These are phyloP conservation scores for Amblyraja radiata DNA, from an alignment of 2,797 vertebrate species.

Conservation along the genomic window DNA sequence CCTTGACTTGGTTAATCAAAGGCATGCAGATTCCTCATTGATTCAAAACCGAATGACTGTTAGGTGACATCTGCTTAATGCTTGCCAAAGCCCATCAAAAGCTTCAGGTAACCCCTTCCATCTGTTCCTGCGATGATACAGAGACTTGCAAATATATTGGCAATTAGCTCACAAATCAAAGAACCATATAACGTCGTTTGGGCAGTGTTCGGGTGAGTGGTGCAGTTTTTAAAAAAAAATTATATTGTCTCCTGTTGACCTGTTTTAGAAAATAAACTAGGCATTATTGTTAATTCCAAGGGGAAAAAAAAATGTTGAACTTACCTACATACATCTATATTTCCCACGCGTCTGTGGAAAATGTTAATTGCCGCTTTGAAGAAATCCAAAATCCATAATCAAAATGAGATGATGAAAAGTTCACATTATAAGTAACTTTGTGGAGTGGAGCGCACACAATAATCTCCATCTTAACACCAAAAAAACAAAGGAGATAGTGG, in stretches of 20 bases:
- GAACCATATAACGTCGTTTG: not conserved
- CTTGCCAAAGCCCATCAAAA: not conserved
- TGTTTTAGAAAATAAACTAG: not conserved
- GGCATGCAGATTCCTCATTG: not conserved
- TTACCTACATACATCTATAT: not conserved
- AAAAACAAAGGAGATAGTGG: too few species aligned
- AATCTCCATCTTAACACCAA: too few species aligned
- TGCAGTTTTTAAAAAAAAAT: not conserved
- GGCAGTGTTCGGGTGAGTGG: not conserved
- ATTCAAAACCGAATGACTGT: not conserved
- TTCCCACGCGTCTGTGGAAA: not conserved
- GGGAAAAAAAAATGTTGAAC: not conserved
- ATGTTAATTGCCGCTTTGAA: not conserved
- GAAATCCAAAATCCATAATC: not conserved
- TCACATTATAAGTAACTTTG: too few species aligned
- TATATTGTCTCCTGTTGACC: not conserved
- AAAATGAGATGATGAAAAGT: not conserved
- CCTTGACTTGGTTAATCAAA: not conserved
- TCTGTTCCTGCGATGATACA: not conserved
- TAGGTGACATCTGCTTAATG: not conserved
- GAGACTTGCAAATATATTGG: not conserved
- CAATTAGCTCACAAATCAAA: not conserved
- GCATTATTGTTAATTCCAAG: not conserved
- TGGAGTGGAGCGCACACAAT: too few species aligned
- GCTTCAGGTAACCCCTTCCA: not conserved